Evolutionary conservation across 2,113 vertebrate species (phyloP).

Genomic region (Malurus cyaneus): DNA sequence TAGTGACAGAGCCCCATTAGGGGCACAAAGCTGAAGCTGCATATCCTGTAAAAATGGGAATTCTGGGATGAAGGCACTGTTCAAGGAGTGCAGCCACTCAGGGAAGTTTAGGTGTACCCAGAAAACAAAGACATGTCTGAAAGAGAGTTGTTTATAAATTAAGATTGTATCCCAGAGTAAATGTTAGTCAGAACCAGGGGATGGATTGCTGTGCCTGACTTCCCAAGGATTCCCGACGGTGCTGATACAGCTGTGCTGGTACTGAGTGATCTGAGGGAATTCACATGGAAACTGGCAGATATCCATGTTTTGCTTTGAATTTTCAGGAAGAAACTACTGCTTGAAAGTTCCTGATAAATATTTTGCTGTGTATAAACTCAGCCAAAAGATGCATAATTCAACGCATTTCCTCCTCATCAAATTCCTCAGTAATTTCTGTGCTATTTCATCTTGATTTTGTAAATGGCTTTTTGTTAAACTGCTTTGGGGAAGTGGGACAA

Average conservation of each 20-base stretch:
- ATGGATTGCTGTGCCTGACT: background rate
- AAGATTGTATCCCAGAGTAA: background rate
- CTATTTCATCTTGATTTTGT: background rate
- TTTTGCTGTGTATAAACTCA: constrained; percentile 8
- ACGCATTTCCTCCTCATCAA: background rate
- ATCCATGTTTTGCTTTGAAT: constrained; percentile 8
- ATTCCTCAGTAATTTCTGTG: background rate
- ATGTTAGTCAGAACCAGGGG: background rate
- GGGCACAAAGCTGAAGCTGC: background rate
- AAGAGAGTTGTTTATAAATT: background rate
- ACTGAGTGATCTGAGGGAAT: background rate
- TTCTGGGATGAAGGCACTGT: background rate
- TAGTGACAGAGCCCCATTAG: background rate
- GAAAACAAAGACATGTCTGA: background rate
- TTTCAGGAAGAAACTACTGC: constrained; percentile 21
- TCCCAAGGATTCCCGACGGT: background rate
- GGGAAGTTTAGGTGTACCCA: background rate
- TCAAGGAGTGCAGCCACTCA: background rate
- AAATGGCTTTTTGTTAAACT: constrained; percentile 21
- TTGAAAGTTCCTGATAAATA: constrained; percentile 37
- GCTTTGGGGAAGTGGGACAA: background rate
- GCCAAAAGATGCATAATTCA: background rate
- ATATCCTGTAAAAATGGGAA: background rate
- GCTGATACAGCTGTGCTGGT: background rate
- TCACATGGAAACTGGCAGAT: background rate